phyloP scores from a whole-genome alignment of 2,888 invertebrate genomes.

The Cosmia trapezina region DNA sequence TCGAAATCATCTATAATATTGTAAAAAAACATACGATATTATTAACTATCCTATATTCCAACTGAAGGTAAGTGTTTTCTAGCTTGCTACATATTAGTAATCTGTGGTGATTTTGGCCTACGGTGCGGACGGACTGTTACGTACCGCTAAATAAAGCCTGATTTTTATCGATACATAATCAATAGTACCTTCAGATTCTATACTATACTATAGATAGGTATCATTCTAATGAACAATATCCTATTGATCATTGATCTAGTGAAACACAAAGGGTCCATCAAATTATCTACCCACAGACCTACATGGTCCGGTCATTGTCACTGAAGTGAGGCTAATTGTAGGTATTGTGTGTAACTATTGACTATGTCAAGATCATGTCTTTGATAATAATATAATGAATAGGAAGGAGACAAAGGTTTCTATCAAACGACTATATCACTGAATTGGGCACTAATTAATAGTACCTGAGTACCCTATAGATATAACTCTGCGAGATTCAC shows the following conservation, averaged over 20 bases:
- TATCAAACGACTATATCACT: background rate
- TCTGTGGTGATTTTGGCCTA: no score
- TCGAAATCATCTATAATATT: no score
- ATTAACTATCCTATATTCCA: no score
- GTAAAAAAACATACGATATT: no score
- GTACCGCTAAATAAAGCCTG: no score
- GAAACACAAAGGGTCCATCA: constrained; percentile 15
- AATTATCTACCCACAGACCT: background rate
- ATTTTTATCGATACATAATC: no score
- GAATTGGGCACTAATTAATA: background rate
- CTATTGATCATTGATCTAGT: background rate
- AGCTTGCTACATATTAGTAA: no score
- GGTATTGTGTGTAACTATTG: constrained; percentile 13
- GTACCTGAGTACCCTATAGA: background rate
- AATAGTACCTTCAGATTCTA: background rate
- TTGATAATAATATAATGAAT: background rate
- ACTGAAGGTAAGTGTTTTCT: no score
- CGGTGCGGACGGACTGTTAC: no score
- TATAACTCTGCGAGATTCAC: background rate
- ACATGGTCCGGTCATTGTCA: constrained; percentile 15
- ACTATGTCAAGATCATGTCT: background rate
- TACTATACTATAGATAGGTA: background rate
- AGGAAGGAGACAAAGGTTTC: constrained; percentile 4
- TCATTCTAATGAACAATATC: background rate
- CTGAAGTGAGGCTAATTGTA: background rate